Conservation (phyloP, 2,797 vertebrate species). For the Capromys pilorides region DNA sequence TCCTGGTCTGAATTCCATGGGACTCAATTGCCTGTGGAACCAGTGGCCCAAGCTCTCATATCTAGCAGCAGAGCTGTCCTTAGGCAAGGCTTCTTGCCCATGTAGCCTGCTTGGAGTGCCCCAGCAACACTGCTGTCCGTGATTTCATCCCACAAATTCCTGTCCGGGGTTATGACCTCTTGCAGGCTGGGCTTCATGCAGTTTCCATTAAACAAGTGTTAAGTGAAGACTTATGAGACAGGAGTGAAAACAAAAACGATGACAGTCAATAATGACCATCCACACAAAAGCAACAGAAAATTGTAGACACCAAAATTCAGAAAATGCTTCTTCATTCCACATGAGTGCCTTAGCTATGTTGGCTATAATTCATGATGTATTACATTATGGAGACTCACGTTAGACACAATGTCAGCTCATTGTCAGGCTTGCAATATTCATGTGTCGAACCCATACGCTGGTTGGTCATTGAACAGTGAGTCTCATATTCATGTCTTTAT, state of each 20-base stretch:
- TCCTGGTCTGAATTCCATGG: neutral
- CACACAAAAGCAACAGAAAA: neutral
- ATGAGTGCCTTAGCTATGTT: neutral
- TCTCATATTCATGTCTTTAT: neutral
- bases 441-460: neutral
- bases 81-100: neutral
- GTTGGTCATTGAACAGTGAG: neutral
- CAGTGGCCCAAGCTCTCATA: neutral
- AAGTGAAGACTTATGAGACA: neutral
- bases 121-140: neutral
- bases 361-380: neutral
- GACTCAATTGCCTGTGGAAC: neutral
- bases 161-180: neutral
- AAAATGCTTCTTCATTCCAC: neutral
- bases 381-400: neutral
- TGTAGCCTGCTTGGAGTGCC: neutral
- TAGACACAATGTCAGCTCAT: neutral
- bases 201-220: neutral
- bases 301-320: neutral
- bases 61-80: neutral
- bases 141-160: neutral
- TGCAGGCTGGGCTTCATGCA: neutral
- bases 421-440: too few relatives aligned
- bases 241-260: neutral
- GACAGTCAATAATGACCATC: neutral